These are phyloP conservation scores for Thalassoma bifasciatum DNA, from an alignment of 2,113 vertebrate species.

Conservation along the genomic window DNA sequence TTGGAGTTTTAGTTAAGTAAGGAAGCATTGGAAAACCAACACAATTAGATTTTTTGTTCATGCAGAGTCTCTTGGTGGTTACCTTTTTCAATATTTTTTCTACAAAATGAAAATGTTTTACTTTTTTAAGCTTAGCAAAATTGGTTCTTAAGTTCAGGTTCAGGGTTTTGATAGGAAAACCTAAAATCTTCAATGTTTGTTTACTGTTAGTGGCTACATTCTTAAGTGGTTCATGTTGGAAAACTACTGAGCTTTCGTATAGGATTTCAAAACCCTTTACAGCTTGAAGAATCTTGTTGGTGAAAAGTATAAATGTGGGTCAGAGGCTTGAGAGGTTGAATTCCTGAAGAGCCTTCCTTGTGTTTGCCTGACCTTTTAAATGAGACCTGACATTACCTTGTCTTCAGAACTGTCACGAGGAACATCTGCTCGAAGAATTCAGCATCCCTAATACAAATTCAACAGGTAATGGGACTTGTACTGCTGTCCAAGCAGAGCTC, in stretches of 20 bases:
- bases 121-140: not conserved
- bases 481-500: conserved; percentile 44
- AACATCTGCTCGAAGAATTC: conserved; percentile 69
- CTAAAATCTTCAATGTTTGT: not conserved
- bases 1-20: too few relatives aligned
- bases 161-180: not conserved
- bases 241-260: not conserved
- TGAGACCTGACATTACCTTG: conserved; percentile 47
- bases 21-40: too few relatives aligned
- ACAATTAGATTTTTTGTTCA: too few relatives aligned
- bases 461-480: conserved; percentile 43
- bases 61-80: too few relatives aligned
- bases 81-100: too few relatives aligned
- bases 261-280: not conserved
- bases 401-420: conserved; percentile 53
- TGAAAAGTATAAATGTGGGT: conserved; percentile 56
- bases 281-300: not conserved
- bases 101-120: too few relatives aligned
- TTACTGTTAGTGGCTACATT: not conserved
- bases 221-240: not conserved
- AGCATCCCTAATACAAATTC: conserved; percentile 53
- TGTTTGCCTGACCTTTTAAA: conserved; percentile 67
- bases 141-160: not conserved
- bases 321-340: conserved; percentile 60
- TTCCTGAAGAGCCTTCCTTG: conserved; percentile 52